phyloP scores from a whole-genome alignment of 2,888 invertebrate species.

The Mechanitis messenoides region DNA sequence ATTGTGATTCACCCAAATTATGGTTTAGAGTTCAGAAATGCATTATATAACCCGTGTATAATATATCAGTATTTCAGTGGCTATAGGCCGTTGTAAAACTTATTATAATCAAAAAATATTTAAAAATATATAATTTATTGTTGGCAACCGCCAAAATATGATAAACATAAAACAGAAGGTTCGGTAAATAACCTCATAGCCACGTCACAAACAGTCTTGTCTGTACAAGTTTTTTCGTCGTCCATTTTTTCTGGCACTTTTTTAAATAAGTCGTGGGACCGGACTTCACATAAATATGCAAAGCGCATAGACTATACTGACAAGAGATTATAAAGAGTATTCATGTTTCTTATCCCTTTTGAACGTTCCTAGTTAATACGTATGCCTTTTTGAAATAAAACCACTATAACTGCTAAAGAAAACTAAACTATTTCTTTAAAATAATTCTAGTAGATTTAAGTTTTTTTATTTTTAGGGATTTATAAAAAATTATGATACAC shows the following conservation, averaged over 20 bases:
- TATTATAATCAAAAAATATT: not conserved
- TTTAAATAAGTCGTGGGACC: slow-evolving; percentile 42
- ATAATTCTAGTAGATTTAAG: too few species aligned
- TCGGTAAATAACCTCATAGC: slow-evolving; percentile 45
- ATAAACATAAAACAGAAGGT: slow-evolving; percentile 27
- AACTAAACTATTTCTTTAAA: too few species aligned
- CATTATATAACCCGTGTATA: too few species aligned
- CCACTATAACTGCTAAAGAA: too few species aligned
- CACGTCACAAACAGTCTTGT: slow-evolving; percentile 29
- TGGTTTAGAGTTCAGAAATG: too few species aligned
- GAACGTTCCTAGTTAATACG: not conserved
- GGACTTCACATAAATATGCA: slow-evolving; percentile 49
- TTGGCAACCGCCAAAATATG: slow-evolving; percentile 14
- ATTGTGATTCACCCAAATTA: too few species aligned
- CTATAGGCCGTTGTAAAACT: not conserved
- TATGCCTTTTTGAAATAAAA: too few species aligned
- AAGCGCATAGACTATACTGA: slow-evolving; percentile 38
- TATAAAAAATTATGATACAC: too few species aligned
- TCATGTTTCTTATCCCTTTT: not conserved
- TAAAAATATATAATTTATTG: slow-evolving; percentile 11
- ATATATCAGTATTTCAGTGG: too few species aligned
- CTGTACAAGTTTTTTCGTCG: slow-evolving; percentile 45
- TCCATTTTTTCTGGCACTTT: slow-evolving; percentile 50
- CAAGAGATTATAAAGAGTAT: not conserved
- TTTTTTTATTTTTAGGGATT: too few species aligned